A percentile compares a stretch with the other conserved stretches of the same genome.
phyloP scores from a whole-genome alignment of 2,113 vertebrate species.

The Nibea albiflora region DNA sequence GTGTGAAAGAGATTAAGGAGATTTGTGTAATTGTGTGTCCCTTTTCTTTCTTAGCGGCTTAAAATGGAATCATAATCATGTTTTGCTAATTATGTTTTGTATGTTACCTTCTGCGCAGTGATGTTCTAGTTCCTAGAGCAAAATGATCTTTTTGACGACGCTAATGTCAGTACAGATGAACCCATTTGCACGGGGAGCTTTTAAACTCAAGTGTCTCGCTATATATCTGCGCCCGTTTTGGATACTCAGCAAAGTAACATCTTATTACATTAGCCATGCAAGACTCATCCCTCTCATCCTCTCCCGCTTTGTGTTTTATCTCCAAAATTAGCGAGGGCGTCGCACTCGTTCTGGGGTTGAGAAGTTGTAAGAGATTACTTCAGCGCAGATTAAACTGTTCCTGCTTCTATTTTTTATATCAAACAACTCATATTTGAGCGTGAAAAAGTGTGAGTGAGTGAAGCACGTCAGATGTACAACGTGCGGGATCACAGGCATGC shows the following conservation, averaged over 20 bases:
- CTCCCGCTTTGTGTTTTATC: slow-evolving; percentile 28
- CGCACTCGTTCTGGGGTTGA: background rate
- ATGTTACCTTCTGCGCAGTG: slow-evolving; percentile 6
- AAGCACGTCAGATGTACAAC: slow-evolving; percentile 16
- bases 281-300: slow-evolving; percentile 24
- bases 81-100: slow-evolving; percentile 50
- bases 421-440: background rate
- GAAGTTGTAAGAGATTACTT: slow-evolving; percentile 31
- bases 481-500: background rate
- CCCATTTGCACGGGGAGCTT: background rate
- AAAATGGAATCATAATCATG: slow-evolving; percentile 47
- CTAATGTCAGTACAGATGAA: slow-evolving; percentile 27
- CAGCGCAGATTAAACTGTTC: background rate
- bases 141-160: slow-evolving; percentile 17
- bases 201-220: slow-evolving; percentile 24
- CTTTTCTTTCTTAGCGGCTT: slow-evolving; percentile 21
- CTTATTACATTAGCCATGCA: slow-evolving; percentile 35
- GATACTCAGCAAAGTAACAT: slow-evolving; percentile 44
- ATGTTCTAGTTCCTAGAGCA: background rate
- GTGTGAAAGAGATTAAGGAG: slow-evolving; percentile 41
- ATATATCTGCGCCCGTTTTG: slow-evolving; percentile 22
- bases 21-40: slow-evolving; percentile 3
- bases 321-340: slow-evolving; percentile 11
- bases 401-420: background rate
- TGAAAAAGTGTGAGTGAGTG: background rate